Evolutionary conservation across 2,113 vertebrate genomes (phyloP), one percentile per base, ranked within the genome.

Genomic region (Petrocephalus zakoni): DNA sequence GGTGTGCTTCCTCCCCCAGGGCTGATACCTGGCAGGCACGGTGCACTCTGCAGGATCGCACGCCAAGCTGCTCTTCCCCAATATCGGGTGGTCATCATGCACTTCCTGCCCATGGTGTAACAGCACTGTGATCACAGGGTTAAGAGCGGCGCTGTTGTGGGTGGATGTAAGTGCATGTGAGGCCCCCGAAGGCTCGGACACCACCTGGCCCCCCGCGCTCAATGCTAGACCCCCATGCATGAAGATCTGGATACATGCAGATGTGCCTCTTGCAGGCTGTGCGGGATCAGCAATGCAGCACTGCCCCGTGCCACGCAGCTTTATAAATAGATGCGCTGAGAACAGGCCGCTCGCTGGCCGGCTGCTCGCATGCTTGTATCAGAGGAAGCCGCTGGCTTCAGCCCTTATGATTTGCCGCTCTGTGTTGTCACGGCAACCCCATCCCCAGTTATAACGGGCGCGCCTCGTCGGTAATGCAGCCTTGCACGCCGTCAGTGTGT

Each of bases 331-430:
- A 42, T 0, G 61, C 7, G n/a, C 46, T 87, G 86, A 51, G 42
- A 56, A 86, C 37, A 11, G 58, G 55, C 56, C 21, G 19, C 68
- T 2, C 42, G 46, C 22, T 4, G 9, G 22, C 22, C 17, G 29
- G 42, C 61, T 11, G n/a, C 61, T 53, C 34, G 8, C 29, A 52
- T 25, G 7, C 42, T 11, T 34, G 19, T 68, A 61, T 10, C 22
- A 42, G 53, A 88, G 68, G 87, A 88, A 81, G 51, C 49, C 53
- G 64, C 25, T 55, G 49, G 68, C 68, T 25, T 78, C 87, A 75
- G 17, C 8, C 29, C n/a, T 17, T 78, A 78, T 53, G 37, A 51
- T 42, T 21, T 49, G 64, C 87, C 17, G 13, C 61, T 13, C 13
- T 5, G 2, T 25, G 61, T 42, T 75, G 87, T 87, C 61, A 75